phyloP scores from a whole-genome alignment of 2,888 invertebrate species.

The Mesorhabditis spiculigera region DNA sequence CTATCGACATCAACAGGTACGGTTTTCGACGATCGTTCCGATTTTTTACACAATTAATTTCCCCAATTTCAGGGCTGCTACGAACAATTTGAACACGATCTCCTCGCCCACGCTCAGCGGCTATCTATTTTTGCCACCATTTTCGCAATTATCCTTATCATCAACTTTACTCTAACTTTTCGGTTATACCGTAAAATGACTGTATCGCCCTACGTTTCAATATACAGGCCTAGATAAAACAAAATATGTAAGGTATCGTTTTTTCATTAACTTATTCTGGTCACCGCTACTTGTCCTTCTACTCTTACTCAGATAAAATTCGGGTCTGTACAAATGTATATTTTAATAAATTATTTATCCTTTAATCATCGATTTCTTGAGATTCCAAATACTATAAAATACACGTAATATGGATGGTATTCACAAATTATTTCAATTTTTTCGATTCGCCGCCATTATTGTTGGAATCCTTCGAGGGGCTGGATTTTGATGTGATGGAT shows the following conservation, averaged over 20 bases:
- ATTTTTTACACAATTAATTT: neutral
- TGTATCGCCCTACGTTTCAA: neutral
- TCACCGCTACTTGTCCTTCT: no score
- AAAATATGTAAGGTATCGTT: no score
- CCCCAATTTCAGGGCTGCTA: slow-evolving; percentile 2
- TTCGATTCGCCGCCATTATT: neutral
- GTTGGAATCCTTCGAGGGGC: neutral
- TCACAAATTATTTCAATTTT: no score
- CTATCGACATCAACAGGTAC: neutral
- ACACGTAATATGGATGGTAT: no score
- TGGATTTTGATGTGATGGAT: no score
- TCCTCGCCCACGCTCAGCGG: neutral
- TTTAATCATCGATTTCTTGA: no score
- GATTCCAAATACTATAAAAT: no score
- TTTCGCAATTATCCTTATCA: neutral
- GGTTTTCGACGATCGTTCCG: neutral
- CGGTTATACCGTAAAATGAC: neutral
- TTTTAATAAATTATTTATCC: no score
- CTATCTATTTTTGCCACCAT: neutral
- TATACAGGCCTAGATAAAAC: neutral
- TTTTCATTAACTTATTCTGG: no score
- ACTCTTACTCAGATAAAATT: no score
- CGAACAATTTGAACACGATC: neutral
- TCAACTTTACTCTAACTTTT: neutral
- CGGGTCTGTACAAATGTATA: no score